Evolutionary conservation across 2,797 vertebrate genomes (phyloP).

Genomic region (Phaenicophaeus curvirostris): DNA sequence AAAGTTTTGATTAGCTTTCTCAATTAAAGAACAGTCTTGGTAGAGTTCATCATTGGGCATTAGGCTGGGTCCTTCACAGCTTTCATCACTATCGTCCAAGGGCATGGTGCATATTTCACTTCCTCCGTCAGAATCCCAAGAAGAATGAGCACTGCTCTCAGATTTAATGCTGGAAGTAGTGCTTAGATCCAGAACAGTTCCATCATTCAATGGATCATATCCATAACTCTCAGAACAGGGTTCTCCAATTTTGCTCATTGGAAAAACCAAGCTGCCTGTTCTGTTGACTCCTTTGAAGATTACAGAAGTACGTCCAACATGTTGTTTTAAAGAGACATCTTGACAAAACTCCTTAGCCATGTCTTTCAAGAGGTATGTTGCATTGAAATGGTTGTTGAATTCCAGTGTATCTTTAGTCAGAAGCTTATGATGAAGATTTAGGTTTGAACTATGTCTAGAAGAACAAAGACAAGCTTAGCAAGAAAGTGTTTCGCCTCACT

Average conservation of each 20-base stretch:
- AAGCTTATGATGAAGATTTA: conserved; percentile 93
- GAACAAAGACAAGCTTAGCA: conserved; percentile 74
- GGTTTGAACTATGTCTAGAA: conserved; percentile 93
- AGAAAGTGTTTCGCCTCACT: conserved; percentile 31
- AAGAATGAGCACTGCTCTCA: conserved; percentile 83
- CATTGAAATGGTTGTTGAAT: conserved; percentile 75
- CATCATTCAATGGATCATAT: conserved; percentile 79
- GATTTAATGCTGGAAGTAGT: conserved; percentile 85
- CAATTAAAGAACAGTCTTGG: conserved; percentile 73
- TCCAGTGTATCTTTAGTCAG: conserved; percentile 89
- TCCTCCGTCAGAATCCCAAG: conserved; percentile 92
- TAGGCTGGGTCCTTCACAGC: conserved; percentile 81
- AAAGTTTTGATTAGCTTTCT: conserved; percentile 78
- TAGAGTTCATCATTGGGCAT: conserved; percentile 75
- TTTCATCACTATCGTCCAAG: conserved; percentile 90
- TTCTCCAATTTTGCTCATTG: conserved; percentile 84
- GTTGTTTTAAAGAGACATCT: conserved; percentile 78
- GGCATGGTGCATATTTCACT: conserved; percentile 84
- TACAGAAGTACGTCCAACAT: conserved; percentile 86
- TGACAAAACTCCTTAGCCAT: conserved; percentile 80
- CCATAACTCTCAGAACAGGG: conserved; percentile 71
- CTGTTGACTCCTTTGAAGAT: conserved; percentile 91
- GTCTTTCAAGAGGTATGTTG: conserved; percentile 84
- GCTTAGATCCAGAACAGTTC: conserved; percentile 90
- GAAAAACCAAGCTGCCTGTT: conserved; percentile 89